phyloP scores from a whole-genome alignment of 2,888 invertebrate genomes.

The Drosophila flavopinicola region DNA sequence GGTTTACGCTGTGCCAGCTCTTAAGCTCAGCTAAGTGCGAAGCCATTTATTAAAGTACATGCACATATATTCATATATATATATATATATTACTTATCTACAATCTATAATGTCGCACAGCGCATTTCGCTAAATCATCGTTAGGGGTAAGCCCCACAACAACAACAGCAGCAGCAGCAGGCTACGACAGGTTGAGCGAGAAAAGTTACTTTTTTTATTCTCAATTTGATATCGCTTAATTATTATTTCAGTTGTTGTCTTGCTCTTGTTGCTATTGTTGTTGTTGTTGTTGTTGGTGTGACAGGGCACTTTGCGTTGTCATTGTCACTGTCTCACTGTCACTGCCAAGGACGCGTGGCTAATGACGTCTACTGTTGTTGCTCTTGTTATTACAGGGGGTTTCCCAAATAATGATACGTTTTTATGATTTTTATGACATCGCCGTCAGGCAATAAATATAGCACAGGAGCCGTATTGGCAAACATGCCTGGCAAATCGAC shows the following conservation, averaged over 20 bases:
- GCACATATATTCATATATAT: slow-evolving; percentile 20
- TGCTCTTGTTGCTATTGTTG: slow-evolving; percentile 9
- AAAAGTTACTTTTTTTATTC: slow-evolving; percentile 71
- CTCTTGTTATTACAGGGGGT: slow-evolving; percentile 35
- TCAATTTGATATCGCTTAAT: slow-evolving; percentile 78
- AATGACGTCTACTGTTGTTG: slow-evolving; percentile 44
- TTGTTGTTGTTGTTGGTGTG: slow-evolving; percentile 52
- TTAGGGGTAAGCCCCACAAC: slow-evolving; percentile 11
- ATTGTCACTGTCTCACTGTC: slow-evolving; percentile 69
- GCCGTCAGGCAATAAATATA: slow-evolving; percentile 67
- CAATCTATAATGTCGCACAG: slow-evolving; percentile 31
- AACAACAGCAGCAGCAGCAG: too few species aligned
- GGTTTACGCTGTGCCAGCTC: slow-evolving; percentile 47
- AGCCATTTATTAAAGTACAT: slow-evolving; percentile 25
- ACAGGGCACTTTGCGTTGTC: slow-evolving; percentile 71
- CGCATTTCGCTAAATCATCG: slow-evolving; percentile 41
- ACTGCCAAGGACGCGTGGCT: slow-evolving; percentile 52
- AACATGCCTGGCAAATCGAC: slow-evolving; percentile 38
- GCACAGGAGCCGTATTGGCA: slow-evolving; percentile 37
- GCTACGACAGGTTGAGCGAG: slow-evolving; percentile 45
- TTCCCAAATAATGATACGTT: slow-evolving; percentile 65
- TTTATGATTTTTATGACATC: slow-evolving; percentile 74
- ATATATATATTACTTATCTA: slow-evolving; percentile 26
- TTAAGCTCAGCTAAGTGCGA: slow-evolving; percentile 32
- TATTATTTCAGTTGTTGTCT: slow-evolving; percentile 56